Base-by-base conservation (phyloP, 2,113 vertebrate genomes). In the Orycteropus afer region DNA sequence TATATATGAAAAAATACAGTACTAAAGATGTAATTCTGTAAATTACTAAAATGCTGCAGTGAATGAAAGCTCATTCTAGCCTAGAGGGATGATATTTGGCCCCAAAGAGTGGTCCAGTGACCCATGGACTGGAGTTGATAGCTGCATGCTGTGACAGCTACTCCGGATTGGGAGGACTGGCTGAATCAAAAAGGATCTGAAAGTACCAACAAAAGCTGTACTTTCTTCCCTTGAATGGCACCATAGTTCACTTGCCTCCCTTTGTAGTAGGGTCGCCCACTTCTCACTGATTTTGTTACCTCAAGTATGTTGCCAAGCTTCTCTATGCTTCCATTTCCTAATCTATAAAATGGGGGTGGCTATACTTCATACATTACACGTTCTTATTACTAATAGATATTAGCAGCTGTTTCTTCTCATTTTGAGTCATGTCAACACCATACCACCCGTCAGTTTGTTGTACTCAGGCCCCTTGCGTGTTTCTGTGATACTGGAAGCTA, bases 141-240 rank as follows among this genome's bases (percentile, higher is more conserved):
- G 40, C 17, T 25, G 2, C 0, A 9, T 57, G 7, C 40, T 47
- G 3, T 3, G 1, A 2, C 34, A 2, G 47, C 29, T 6, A 15
- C 74, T 76, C 27, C 4, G 27, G 42, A 76, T 49, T 40, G 40
- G 23, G 42, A 74, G 42, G 11, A 6, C 12, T 74, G 25, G 20
- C 73, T 74, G 25, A 47, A 27, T 76, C 27, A 42, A 22, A 12
- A 45, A 74, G 11, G 25, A 74, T 74, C 45, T 47, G 45, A 74
- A 11, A 23, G 14, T 27, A 47, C 73, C 45, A 76, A 45, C 11
- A 29, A 49, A 13, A 32, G 73, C 45, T 76, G 29, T 76, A 14
- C 45, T 76, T 47, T 5, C 29, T 32, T 29, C 25, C 13, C 45
- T 76, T 15, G 73, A 32, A 73, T 73, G 40, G 40, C 20, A 42